phyloP scores from a whole-genome alignment of 1,140 invertebrate species.

The Atta texana region DNA sequence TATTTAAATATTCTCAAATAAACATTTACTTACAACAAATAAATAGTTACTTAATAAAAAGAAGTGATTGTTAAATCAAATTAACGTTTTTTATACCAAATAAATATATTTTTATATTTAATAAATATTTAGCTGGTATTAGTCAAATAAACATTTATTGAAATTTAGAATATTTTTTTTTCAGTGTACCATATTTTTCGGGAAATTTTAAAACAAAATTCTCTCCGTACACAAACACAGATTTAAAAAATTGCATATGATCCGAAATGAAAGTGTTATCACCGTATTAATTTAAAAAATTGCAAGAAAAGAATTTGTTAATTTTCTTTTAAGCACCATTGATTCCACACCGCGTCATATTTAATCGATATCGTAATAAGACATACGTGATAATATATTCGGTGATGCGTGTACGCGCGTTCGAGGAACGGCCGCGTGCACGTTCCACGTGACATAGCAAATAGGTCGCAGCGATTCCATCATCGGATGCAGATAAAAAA shows the following conservation, averaged over 20 bases:
- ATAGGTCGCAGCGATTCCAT: slow-evolving; percentile 41
- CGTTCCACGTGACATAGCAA: slow-evolving; percentile 40
- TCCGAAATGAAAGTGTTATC: no score
- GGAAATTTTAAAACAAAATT: no score
- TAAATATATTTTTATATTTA: no score
- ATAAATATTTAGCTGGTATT: no score
- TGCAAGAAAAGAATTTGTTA: neutral
- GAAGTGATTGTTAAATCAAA: no score
- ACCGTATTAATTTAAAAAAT: neutral
- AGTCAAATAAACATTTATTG: no score
- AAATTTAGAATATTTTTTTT: no score
- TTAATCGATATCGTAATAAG: slow-evolving; percentile 39
- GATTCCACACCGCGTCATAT: neutral
- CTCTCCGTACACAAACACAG: neutral
- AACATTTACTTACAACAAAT: no score
- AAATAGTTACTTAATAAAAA: no score
- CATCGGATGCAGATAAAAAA: slow-evolving; percentile 34
- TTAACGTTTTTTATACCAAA: no score
- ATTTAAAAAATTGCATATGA: neutral
- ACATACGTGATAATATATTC: slow-evolving; percentile 48
- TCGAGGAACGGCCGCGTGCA: slow-evolving; percentile 29
- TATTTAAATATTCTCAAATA: no score
- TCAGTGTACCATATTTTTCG: no score
- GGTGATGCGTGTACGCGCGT: slow-evolving; percentile 19
- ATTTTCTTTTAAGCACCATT: neutral